These are phyloP conservation scores for Scaptomyza montana DNA, from an alignment of 1,140 invertebrate species.

Conservation along the genomic window DNA sequence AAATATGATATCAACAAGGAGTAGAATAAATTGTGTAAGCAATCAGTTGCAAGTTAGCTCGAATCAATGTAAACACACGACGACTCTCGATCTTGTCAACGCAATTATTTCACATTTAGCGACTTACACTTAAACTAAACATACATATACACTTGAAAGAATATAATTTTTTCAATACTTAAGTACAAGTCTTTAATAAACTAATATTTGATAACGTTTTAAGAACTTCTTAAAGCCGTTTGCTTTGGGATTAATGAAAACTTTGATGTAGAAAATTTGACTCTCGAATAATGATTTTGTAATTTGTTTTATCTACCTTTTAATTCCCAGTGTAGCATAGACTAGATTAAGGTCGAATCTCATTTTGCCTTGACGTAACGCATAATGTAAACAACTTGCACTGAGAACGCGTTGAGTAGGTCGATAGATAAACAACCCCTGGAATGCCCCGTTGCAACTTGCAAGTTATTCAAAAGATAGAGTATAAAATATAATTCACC, in stretches of 20 bases:
- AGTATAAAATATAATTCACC: neutral
- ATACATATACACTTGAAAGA: neutral
- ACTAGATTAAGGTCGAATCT: slow-evolving; percentile 13
- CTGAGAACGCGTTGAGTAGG: slow-evolving; percentile 43
- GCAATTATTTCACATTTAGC: too few species aligned
- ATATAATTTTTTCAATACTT: neutral
- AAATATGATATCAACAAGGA: neutral
- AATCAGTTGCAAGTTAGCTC: slow-evolving; percentile 29
- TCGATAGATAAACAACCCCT: slow-evolving; percentile 47
- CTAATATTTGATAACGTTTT: too few species aligned
- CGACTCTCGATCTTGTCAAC: slow-evolving; percentile 22
- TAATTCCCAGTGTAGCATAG: slow-evolving; percentile 2
- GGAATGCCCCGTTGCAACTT: neutral
- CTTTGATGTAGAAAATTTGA: neutral
- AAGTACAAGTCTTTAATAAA: too few species aligned
- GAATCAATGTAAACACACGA: slow-evolving; percentile 55
- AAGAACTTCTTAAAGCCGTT: too few species aligned
- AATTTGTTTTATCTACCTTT: neutral
- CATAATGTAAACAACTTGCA: slow-evolving; percentile 49
- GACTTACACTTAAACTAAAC: slow-evolving; percentile 3
- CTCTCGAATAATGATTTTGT: neutral
- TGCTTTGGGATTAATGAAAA: too few species aligned
- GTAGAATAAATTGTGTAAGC: neutral
- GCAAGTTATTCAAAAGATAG: neutral
- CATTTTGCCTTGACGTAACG: slow-evolving; percentile 32